phyloP scores from a whole-genome alignment of 2,888 invertebrate genomes.

The Cheilosia pagana region DNA sequence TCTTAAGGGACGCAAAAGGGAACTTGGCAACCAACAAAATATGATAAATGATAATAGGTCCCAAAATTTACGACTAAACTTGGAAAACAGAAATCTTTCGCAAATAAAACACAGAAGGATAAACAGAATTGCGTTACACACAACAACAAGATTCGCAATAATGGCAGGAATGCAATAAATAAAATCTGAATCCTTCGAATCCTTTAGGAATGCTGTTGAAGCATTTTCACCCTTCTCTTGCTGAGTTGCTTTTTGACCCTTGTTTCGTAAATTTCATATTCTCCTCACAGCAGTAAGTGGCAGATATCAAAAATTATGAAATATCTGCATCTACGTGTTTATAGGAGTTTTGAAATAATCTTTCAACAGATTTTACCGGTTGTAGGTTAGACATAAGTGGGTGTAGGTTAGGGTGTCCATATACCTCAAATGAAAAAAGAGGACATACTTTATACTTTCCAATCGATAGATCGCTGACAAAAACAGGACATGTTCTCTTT shows the following conservation, averaged over 20 bases:
- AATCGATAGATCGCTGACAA: no score
- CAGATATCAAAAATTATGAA: conserved; percentile 34
- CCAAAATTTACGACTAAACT: conserved; percentile 30
- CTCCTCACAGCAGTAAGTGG: conserved; percentile 30
- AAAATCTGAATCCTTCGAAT: conserved; percentile 30
- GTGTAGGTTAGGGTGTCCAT: no score
- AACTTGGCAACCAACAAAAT: conserved; percentile 24
- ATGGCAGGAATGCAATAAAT: conserved; percentile 40
- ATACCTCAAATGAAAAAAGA: no score
- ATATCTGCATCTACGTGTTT: neutral
- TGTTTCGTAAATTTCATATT: conserved; percentile 23
- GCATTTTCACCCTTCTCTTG: conserved; percentile 36
- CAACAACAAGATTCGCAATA: conserved; percentile 32
- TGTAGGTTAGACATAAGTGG: no score
- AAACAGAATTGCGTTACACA: conserved; percentile 23
- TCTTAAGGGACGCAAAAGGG: no score
- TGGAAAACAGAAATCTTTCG: conserved; percentile 6
- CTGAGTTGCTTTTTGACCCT: conserved; percentile 21
- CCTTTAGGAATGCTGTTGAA: conserved; percentile 14
- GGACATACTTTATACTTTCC: no score
- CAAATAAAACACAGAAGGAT: conserved; percentile 43
- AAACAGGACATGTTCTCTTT: no score
- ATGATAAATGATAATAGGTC: conserved; percentile 41
- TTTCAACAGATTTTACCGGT: no score
- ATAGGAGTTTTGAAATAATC: conserved; percentile 1